These are phyloP conservation scores for Hirtodrosophila trivittata DNA, from an alignment of 2,888 invertebrate genomes.

Conservation along the genomic window DNA sequence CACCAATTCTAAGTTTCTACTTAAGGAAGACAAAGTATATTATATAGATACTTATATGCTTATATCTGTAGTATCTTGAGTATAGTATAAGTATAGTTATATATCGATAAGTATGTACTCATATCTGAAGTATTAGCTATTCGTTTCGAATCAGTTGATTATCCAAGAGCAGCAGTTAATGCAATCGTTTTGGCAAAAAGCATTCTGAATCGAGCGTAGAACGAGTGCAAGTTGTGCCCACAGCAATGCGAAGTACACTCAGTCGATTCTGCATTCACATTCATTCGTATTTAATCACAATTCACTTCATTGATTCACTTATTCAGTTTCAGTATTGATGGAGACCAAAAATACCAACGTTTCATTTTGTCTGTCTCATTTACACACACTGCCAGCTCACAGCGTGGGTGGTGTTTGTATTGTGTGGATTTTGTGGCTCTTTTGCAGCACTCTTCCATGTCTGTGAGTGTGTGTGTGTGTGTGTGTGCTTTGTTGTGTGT, in stretches of 20 bases:
- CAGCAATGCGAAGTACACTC: slow-evolving; percentile 18
- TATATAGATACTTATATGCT: too few species aligned
- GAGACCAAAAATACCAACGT: slow-evolving; percentile 50
- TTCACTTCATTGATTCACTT: slow-evolving; percentile 73
- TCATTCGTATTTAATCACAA: slow-evolving; percentile 64
- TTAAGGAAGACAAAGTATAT: too few species aligned
- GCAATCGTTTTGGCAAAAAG: background rate
- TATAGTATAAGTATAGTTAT: too few species aligned
- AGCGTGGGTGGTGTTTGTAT: slow-evolving; percentile 59
- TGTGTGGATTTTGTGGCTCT: slow-evolving; percentile 71
- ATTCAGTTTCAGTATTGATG: slow-evolving; percentile 61
- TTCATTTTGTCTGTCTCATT: slow-evolving; percentile 14
- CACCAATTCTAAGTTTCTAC: too few species aligned
- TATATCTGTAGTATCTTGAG: too few species aligned
- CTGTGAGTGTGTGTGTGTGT: slow-evolving; percentile 5
- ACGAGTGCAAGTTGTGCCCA: slow-evolving; percentile 21
- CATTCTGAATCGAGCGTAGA: slow-evolving; percentile 1
- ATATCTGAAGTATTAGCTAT: too few species aligned
- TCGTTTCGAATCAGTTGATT: too few species aligned
- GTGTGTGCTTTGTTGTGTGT: slow-evolving; percentile 22
- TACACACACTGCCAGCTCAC: slow-evolving; percentile 6
- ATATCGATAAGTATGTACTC: too few species aligned
- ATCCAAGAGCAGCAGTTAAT: too few species aligned
- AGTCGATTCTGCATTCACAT: slow-evolving; percentile 15
- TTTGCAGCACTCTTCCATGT: slow-evolving; percentile 32